A percentile compares a stretch with the other conserved stretches of the same genome.
Evolutionary conservation across 2,113 vertebrate genomes (phyloP).

Genomic region (Cinclus cinclus): DNA sequence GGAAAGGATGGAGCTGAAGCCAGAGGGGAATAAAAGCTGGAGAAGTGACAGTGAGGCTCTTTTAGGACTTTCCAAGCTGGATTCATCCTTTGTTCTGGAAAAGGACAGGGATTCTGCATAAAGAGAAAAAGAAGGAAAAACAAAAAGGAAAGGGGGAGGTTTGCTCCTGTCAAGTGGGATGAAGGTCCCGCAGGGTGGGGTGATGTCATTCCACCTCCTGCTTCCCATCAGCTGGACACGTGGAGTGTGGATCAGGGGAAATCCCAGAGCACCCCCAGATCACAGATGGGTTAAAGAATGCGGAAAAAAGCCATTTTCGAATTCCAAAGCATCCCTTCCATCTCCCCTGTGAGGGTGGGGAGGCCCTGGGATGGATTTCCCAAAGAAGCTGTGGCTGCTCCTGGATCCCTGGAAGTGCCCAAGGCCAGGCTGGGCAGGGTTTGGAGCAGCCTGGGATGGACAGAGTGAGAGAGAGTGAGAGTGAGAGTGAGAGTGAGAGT

Average conservation of each 20-base stretch:
- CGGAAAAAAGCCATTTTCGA: not conserved
- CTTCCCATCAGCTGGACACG: not conserved
- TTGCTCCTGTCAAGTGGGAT: not conserved
- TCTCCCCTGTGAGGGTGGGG: not conserved
- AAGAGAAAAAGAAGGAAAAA: not conserved
- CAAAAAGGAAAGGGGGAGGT: not conserved
- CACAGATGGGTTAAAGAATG: not conserved
- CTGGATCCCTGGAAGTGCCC: not conserved
- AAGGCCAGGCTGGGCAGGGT: fast-evolving
- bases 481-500: no score
- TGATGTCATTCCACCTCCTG: slow-evolving; percentile 29
- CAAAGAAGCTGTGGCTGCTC: not conserved
- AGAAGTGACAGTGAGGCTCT: not conserved
- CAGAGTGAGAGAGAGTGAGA: no score
- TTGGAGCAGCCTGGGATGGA: not conserved
- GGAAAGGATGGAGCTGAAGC: not conserved
- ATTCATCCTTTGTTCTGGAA: not conserved
- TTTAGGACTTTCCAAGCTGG: not conserved
- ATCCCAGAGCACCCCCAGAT: not conserved
- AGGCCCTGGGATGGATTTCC: not conserved
- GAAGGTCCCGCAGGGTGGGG: not conserved
- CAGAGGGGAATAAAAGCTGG: not conserved
- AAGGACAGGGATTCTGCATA: not conserved
- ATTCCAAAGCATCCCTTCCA: fast-evolving
- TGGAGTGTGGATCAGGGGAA: not conserved